phyloP scores from a whole-genome alignment of 2,797 vertebrate species.

The Streptopelia turtur region DNA sequence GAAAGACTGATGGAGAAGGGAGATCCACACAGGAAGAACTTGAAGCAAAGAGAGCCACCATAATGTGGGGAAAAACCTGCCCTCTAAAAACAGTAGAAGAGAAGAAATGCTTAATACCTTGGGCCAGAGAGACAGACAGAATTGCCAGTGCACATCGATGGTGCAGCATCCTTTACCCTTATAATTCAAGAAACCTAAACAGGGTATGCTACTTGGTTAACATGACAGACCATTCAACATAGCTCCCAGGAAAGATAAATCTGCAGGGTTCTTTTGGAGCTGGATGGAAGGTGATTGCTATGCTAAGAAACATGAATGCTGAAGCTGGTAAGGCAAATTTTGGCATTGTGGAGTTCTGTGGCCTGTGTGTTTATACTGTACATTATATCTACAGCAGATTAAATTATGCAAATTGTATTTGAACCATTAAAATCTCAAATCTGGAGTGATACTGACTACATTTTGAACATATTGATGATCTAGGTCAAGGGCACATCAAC shows the following conservation, averaged over 20 bases:
- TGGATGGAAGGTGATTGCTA: neutral
- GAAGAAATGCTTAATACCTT: neutral
- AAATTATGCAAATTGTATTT: neutral
- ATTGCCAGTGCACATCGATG: rapidly evolving
- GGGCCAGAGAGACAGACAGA: neutral
- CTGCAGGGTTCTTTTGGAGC: neutral
- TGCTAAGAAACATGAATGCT: neutral
- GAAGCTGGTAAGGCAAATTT: neutral
- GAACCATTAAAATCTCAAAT: neutral
- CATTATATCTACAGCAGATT: rapidly evolving
- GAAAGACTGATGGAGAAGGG: neutral
- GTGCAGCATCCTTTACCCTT: neutral
- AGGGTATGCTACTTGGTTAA: neutral
- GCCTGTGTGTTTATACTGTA: neutral
- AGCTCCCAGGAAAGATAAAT: neutral
- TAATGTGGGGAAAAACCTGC: neutral
- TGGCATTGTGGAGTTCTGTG: neutral
- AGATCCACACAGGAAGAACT: neutral
- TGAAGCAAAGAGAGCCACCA: neutral
- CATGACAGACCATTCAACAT: neutral
- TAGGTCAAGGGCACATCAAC: neutral
- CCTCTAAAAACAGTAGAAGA: neutral
- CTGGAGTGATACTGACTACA: neutral
- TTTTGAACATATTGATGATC: neutral
- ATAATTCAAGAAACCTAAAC: neutral